A percentile compares a stretch with the other conserved stretches of the same genome.
Evolutionary conservation across 1,140 invertebrate genomes (phyloP).

Genomic region (Harpegnathos saltator): DNA sequence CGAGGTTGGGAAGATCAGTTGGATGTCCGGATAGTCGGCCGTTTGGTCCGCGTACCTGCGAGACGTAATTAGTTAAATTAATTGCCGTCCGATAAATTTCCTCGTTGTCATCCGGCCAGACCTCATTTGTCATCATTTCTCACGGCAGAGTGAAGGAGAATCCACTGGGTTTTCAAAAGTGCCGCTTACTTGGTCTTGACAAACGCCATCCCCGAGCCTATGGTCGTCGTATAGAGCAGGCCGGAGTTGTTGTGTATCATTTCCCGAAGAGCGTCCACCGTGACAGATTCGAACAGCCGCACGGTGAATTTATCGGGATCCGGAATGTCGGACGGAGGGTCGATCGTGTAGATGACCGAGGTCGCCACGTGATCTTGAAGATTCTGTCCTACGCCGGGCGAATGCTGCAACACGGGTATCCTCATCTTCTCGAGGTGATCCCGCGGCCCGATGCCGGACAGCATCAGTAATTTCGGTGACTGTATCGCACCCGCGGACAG

Average conservation of each 20-base stretch:
- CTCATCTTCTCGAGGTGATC: conserved; percentile 86
- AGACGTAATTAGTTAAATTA: not conserved
- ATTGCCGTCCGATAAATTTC: not conserved
- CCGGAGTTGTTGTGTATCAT: conserved; percentile 88
- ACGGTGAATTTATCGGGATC: conserved; percentile 87
- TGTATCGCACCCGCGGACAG: conserved; percentile 90
- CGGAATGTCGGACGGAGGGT: conserved; percentile 83
- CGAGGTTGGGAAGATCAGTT: conserved; percentile 91
- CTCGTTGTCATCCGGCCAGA: not conserved
- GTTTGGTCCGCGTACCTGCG: conserved; percentile 87
- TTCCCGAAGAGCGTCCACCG: conserved; percentile 84
- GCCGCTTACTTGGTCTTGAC: conserved; percentile 88
- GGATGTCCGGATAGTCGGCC: conserved; percentile 89
- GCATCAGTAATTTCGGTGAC: conserved; percentile 93
- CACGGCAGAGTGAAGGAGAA: too few relatives aligned
- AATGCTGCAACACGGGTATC: conserved; percentile 85
- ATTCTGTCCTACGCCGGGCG: conserved; percentile 93
- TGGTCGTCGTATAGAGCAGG: conserved; percentile 89
- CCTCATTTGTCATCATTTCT: too few relatives aligned
- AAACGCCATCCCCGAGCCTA: conserved; percentile 92
- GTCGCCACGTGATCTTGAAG: conserved; percentile 91
- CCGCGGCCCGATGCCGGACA: conserved; percentile 91
- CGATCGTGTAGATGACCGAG: conserved; percentile 87
- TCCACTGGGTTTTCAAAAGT: not conserved
- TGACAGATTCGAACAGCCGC: conserved; percentile 87